These are phyloP conservation scores for Cercopithecus neglectus DNA, from an alignment of 2,797 vertebrate species.

Conservation along the genomic window DNA sequence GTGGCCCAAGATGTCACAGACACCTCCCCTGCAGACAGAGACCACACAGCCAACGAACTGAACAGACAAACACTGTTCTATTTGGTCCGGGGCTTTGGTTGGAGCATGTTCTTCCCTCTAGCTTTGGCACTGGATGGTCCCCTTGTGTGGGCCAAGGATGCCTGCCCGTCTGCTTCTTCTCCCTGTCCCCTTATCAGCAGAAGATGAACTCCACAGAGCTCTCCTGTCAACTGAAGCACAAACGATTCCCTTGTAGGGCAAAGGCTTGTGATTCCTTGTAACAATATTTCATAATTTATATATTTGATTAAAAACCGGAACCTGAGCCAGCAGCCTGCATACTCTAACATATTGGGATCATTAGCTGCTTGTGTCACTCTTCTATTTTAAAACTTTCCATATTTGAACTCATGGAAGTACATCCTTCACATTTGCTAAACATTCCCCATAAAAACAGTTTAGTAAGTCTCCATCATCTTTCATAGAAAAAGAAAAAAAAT, in stretches of 20 bases:
- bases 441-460: conserved; percentile 54
- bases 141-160: background rate
- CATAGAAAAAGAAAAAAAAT: background rate
- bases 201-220: background rate
- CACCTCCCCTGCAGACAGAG: background rate
- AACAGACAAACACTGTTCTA: background rate
- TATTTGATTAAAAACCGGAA: conserved; percentile 58
- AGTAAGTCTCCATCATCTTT: conserved; percentile 32
- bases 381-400: conserved; percentile 75
- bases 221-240: conserved; percentile 49
- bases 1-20: background rate
- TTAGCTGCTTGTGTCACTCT: conserved; percentile 58
- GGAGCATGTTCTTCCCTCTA: background rate
- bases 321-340: conserved; percentile 43
- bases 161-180: background rate
- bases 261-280: conserved; percentile 15
- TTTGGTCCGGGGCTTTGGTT: background rate
- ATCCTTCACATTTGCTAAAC: conserved; percentile 50
- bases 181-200: conserved; percentile 47
- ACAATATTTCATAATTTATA: conserved; percentile 72
- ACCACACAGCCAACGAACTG: background rate
- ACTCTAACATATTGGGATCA: conserved; percentile 51
- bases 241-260: conserved; percentile 74
- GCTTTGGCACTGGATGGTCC: background rate
- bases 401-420: conserved; percentile 53